phyloP scores from a whole-genome alignment of 2,888 invertebrate species.

The Lasioglossum lativentre region DNA sequence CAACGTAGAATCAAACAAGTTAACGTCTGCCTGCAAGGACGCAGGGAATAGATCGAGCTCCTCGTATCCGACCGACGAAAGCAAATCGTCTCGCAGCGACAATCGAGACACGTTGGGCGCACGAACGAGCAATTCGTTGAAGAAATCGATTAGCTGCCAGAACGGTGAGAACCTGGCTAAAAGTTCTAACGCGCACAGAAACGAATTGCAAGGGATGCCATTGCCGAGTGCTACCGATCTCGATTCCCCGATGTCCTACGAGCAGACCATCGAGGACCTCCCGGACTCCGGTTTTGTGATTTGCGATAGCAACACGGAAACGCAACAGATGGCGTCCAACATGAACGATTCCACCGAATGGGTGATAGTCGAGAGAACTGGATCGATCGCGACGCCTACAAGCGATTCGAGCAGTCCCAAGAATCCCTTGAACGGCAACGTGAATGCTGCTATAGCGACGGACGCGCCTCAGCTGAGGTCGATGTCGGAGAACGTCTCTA shows the following conservation, averaged over 20 bases:
- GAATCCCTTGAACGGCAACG: constrained; percentile 74
- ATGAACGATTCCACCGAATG: constrained; percentile 79
- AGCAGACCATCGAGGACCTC: constrained; percentile 80
- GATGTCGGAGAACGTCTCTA: constrained; percentile 78
- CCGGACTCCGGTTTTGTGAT: constrained; percentile 80
- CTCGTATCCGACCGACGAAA: constrained; percentile 55
- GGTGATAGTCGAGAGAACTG: constrained; percentile 80
- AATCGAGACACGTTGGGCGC: constrained; percentile 52
- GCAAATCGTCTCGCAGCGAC: constrained; percentile 49
- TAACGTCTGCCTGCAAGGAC: constrained; percentile 66
- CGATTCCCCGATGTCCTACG: constrained; percentile 83
- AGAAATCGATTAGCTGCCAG: constrained; percentile 56
- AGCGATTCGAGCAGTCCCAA: constrained; percentile 78
- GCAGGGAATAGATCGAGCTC: constrained; percentile 61
- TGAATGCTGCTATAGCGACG: constrained; percentile 77
- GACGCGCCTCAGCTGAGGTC: constrained; percentile 76
- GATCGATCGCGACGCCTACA: constrained; percentile 76
- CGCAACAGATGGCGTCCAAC: constrained; percentile 72
- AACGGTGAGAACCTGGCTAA: constrained; percentile 67
- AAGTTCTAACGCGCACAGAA: constrained; percentile 65
- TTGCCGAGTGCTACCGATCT: constrained; percentile 79
- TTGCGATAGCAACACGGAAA: constrained; percentile 78
- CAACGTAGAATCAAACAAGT: constrained; percentile 58
- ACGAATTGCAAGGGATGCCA: constrained; percentile 68
- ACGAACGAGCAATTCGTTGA: constrained; percentile 50